A percentile compares a stretch with the other conserved stretches of the same genome.
These are phyloP conservation scores for Orbicella faveolata DNA, from an alignment of 64 coral and sea anemone genomes.

Conservation along the genomic window DNA sequence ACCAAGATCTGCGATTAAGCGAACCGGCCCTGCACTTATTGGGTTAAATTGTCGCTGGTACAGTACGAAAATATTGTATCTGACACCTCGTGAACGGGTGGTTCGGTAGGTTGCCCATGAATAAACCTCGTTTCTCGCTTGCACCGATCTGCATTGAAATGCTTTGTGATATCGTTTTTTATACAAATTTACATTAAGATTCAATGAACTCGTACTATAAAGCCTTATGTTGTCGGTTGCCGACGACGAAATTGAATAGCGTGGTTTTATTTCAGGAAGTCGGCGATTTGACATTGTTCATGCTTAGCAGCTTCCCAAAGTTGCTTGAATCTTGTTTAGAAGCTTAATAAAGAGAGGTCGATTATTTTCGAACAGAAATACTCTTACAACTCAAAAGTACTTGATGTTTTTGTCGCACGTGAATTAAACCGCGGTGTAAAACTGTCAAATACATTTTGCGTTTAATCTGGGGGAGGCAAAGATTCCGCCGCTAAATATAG, in stretches of 20 bases:
- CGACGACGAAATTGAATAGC: slow-evolving; percentile 25
- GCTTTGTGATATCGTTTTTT: slow-evolving; percentile 8
- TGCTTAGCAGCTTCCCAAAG: not conserved
- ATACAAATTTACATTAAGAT: slow-evolving; percentile 3
- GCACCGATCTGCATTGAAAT: not conserved
- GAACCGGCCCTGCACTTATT: not conserved
- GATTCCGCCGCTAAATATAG: not conserved
- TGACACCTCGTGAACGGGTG: not conserved
- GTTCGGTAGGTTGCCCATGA: not conserved
- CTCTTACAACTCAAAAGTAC: not conserved
- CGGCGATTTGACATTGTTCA: not conserved
- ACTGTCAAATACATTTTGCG: too few species aligned
- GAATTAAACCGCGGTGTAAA: too few species aligned
- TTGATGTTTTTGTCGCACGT: too few species aligned
- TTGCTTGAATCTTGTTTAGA: not conserved
- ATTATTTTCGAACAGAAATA: not conserved
- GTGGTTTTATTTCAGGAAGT: not conserved
- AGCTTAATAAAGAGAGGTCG: not conserved
- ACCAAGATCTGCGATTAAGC: slow-evolving; percentile 2
- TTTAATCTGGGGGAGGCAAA: too few species aligned
- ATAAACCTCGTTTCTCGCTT: not conserved
- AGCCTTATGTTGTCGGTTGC: slow-evolving; percentile 11
- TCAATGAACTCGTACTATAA: slow-evolving; percentile 31
- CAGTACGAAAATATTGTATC: slow-evolving; percentile 20
- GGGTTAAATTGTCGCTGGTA: not conserved